phyloP scores from a whole-genome alignment of 2,797 vertebrate genomes.

The Carduelis carduelis region DNA sequence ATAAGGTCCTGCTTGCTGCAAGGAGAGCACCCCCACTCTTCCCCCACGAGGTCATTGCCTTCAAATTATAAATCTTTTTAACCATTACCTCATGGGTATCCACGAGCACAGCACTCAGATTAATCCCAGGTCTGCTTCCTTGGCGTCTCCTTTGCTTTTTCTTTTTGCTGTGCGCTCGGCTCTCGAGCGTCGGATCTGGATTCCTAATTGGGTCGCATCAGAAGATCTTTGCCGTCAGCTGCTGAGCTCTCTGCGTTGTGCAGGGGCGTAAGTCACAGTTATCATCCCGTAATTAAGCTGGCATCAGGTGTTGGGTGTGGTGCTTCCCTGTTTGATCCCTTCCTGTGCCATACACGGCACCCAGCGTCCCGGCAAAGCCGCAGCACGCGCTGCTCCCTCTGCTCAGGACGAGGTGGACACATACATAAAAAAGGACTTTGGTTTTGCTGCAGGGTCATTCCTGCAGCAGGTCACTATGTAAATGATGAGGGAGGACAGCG shows the following conservation, averaged over 20 bases:
- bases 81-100: slow-evolving; percentile 22
- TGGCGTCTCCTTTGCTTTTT: neutral
- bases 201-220: slow-evolving; percentile 67
- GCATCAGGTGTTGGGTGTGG: neutral
- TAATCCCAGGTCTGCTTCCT: slow-evolving; percentile 51
- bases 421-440: neutral
- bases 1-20: slow-evolving; percentile 46
- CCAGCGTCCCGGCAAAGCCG: rapidly evolving
- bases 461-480: neutral
- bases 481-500: neutral
- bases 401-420: neutral
- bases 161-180: neutral
- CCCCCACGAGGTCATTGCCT: slow-evolving; percentile 22
- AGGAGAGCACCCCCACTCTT: neutral
- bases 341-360: neutral
- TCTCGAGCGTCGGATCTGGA: neutral
- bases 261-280: neutral
- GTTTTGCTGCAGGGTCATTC: rapidly evolving
- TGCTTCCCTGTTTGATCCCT: neutral
- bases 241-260: neutral
- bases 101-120: neutral
- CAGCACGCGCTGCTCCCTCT: rapidly evolving
- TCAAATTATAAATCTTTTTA: slow-evolving; percentile 43
- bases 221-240: slow-evolving; percentile 52
- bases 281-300: slow-evolving; percentile 4